phyloP scores from a whole-genome alignment of 2,888 invertebrate genomes.

The Stegophylla sp. region DNA sequence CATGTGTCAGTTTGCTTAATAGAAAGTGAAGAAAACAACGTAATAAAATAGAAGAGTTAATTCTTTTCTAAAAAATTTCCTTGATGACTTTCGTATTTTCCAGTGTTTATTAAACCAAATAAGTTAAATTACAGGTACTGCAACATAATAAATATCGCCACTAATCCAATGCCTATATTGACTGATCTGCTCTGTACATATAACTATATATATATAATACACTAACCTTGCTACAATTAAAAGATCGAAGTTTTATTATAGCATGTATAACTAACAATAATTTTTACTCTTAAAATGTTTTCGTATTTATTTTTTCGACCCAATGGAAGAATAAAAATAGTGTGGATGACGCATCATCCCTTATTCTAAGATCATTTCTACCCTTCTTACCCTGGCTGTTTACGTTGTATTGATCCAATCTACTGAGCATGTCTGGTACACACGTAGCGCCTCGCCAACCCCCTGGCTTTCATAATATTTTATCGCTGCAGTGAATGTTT shows the following conservation, averaged over 20 bases:
- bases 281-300: neutral
- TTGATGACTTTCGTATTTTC: slow-evolving; percentile 43
- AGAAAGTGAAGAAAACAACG: slow-evolving; percentile 45
- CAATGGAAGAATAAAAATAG: slow-evolving; percentile 6
- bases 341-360: slow-evolving; percentile 33
- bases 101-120: slow-evolving; percentile 15
- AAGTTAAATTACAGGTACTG: slow-evolving; percentile 44
- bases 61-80: slow-evolving; percentile 47
- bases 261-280: neutral
- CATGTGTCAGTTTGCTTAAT: slow-evolving; percentile 40
- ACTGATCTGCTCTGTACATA: neutral
- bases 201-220: neutral
- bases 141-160: slow-evolving; percentile 33
- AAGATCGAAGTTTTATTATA: neutral
- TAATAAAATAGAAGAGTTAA: slow-evolving; percentile 7
- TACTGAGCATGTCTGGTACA: slow-evolving; percentile 45
- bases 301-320: neutral
- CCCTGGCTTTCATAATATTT: slow-evolving; percentile 7
- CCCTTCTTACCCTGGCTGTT: slow-evolving; percentile 9
- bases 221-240: neutral
- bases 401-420: slow-evolving; percentile 47
- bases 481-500: slow-evolving; percentile 25
- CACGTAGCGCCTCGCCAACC: slow-evolving; percentile 21
- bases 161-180: slow-evolving; percentile 19
- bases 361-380: slow-evolving; percentile 31